Conservation (phyloP, 2,888 invertebrate species). For the Lottia gigantea region DNA sequence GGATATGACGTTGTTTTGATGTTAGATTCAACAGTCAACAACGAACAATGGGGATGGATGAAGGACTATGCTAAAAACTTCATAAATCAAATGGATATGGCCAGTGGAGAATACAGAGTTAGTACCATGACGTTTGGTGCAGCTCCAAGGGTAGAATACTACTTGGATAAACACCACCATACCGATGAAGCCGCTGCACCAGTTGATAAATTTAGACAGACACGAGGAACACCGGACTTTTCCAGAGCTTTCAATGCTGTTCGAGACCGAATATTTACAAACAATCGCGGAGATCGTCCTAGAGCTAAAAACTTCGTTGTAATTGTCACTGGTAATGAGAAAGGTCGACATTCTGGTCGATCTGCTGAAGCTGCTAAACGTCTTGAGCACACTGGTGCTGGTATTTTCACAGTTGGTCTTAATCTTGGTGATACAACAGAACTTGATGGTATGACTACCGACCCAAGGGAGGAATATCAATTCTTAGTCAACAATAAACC, state of each 20-base stretch:
- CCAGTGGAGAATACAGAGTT: constrained; percentile 47
- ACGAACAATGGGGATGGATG: constrained; percentile 44
- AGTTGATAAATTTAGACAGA: constrained; percentile 22
- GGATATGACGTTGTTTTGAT: constrained; percentile 38
- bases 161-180: constrained; percentile 30
- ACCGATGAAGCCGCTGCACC: constrained; percentile 26
- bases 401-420: constrained; percentile 32
- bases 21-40: constrained; percentile 39
- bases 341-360: constrained; percentile 24
- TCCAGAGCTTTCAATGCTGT: constrained; percentile 40
- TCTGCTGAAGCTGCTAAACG: constrained; percentile 27
- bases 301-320: constrained; percentile 42
- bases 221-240: constrained; percentile 32
- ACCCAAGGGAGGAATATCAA: constrained; percentile 39
- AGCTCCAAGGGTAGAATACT: constrained; percentile 25
- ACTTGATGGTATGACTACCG: constrained; percentile 48
- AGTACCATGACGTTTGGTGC: constrained; percentile 37
- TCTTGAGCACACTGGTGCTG: constrained; percentile 27
- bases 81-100: constrained; percentile 44
- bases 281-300: constrained; percentile 40
- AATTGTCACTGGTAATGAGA: constrained; percentile 44
- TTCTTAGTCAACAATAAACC: constrained; percentile 32
- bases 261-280: constrained; percentile 34
- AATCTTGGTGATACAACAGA: constrained; percentile 38
- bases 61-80: constrained; percentile 36